These are phyloP conservation scores for Pogoniulus pusillus DNA, from an alignment of 2,797 vertebrate genomes.

Conservation along the genomic window DNA sequence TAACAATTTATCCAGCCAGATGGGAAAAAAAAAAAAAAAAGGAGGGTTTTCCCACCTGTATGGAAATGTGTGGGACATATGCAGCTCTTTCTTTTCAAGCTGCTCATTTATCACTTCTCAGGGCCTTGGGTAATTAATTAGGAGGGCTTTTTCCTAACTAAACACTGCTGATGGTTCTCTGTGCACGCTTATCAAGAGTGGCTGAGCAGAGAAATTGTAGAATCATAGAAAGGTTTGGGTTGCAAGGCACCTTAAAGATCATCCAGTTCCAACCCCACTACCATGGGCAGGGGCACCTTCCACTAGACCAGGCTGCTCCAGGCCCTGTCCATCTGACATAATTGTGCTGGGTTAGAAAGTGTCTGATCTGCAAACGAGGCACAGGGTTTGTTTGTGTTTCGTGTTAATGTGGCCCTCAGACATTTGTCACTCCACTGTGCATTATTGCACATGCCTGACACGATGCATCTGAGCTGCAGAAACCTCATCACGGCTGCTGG, in stretches of 20 bases:
- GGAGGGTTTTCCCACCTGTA: neutral
- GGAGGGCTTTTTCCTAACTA: neutral
- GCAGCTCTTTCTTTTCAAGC: neutral
- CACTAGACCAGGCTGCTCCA: too few species aligned
- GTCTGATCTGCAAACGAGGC: neutral
- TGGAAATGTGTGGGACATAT: neutral
- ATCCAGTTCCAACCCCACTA: too few species aligned
- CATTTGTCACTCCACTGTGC: rapidly evolving
- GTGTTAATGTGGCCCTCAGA: rapidly evolving
- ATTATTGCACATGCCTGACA: neutral
- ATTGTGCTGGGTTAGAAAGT: neutral
- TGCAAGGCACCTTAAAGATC: too few species aligned
- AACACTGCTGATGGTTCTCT: neutral
- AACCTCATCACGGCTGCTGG: rapidly evolving
- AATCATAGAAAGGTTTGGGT: neutral
- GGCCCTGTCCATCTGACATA: neutral
- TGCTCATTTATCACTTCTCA: conserved; percentile 15
- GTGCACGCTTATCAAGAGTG: neutral
- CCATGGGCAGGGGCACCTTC: too few species aligned
- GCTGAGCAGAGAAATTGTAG: neutral
- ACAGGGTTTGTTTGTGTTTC: rapidly evolving
- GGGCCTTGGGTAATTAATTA: neutral
- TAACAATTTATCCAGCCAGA: neutral
- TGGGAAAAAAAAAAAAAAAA: neutral
- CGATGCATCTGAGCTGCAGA: neutral